Percentiles rank a stretch among this genome's conserved stretches.
Evolutionary conservation across 2,113 vertebrate species (phyloP).

Genomic region (Hystrix cristata): DNA sequence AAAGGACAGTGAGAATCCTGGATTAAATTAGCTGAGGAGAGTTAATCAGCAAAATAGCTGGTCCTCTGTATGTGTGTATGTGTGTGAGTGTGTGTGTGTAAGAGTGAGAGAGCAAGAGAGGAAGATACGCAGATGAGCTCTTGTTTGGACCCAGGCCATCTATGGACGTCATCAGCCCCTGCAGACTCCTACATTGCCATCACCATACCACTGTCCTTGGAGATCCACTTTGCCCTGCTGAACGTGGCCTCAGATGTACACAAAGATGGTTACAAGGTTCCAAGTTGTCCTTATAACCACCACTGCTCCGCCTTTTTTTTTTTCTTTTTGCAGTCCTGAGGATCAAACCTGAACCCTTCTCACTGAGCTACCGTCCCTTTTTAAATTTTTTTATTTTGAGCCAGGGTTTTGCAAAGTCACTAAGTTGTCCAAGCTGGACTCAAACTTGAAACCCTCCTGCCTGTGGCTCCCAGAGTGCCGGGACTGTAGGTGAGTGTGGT

Average conservation of each 20-base stretch:
- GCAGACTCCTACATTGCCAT: neutral
- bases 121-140: neutral
- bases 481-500: neutral
- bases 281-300: neutral
- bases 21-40: neutral
- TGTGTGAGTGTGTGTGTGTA: neutral
- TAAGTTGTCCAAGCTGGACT: neutral
- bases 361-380: neutral
- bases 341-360: neutral
- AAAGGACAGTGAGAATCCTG: neutral
- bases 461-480: neutral
- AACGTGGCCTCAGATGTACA: neutral
- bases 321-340: neutral
- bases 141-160: neutral
- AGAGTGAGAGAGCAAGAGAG: no score
- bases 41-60: neutral
- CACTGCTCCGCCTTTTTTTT: neutral
- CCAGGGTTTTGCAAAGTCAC: neutral
- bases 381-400: neutral
- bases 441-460: neutral
- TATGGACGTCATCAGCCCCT: neutral
- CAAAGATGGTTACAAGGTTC: neutral
- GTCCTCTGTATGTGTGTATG: neutral
- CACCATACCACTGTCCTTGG: neutral
- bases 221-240: neutral